These are phyloP conservation scores for Ormyrus nitidulus DNA, from an alignment of 2,888 invertebrate species.

Conservation along the genomic window DNA sequence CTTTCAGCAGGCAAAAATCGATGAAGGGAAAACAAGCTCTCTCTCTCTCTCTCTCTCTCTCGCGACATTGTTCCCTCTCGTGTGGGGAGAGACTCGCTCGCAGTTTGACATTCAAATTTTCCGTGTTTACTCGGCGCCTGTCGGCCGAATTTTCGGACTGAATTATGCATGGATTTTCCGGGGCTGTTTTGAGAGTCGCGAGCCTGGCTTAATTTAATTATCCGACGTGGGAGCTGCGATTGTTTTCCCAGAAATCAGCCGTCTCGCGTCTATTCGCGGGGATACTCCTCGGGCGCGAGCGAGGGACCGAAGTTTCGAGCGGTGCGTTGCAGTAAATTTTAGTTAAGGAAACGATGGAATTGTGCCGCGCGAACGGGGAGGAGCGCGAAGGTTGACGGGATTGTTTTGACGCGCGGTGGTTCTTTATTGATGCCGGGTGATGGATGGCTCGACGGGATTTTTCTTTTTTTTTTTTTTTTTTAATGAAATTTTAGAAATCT, in stretches of 20 bases:
- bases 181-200: conserved; percentile 9
- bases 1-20: no score
- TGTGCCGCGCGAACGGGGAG: background rate
- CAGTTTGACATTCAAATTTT: conserved; percentile 45
- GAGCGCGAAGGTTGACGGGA: no score
- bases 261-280: no score
- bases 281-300: background rate
- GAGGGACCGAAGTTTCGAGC: background rate
- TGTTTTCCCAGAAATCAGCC: conserved; percentile 10
- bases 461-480: no score
- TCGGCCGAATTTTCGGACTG: conserved; percentile 34
- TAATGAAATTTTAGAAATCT: no score
- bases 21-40: no score
- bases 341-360: background rate
- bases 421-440: no score
- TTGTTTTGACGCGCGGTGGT: no score
- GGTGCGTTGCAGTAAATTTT: background rate
- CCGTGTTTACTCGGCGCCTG: conserved; percentile 33
- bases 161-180: conserved; percentile 33
- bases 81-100: background rate
- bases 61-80: background rate
- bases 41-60: background rate
- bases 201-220: conserved; percentile 33
- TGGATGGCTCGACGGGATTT: no score
- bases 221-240: background rate